phyloP scores from a whole-genome alignment of 1,140 invertebrate species.

The Euura lappo region DNA sequence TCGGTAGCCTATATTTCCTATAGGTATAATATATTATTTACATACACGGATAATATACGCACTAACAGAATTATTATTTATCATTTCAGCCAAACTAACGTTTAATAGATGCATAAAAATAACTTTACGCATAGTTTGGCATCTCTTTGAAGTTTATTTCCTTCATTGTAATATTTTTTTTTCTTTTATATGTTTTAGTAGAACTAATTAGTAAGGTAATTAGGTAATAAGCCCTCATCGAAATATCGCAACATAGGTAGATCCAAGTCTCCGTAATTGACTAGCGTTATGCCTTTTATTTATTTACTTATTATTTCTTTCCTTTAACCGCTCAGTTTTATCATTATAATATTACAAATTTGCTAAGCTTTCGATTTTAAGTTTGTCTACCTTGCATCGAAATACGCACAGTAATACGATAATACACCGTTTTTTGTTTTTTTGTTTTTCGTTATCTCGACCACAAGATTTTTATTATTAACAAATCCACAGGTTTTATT shows the following conservation, averaged over 20 bases:
- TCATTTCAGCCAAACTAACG: slow-evolving; percentile 27
- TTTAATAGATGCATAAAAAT: slow-evolving; percentile 36
- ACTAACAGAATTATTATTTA: slow-evolving; percentile 23
- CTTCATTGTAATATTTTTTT: slow-evolving; percentile 9
- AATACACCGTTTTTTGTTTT: too few relatives aligned
- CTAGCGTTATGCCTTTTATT: slow-evolving; percentile 41
- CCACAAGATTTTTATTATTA: too few relatives aligned
- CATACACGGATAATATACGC: slow-evolving; percentile 29
- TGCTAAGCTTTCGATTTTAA: background rate
- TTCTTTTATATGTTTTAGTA: background rate
- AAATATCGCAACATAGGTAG: slow-evolving; percentile 20
- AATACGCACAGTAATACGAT: too few relatives aligned
- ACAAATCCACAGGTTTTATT: too few relatives aligned
- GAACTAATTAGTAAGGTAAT: too few relatives aligned
- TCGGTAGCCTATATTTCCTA: slow-evolving; percentile 26
- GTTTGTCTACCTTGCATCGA: too few relatives aligned
- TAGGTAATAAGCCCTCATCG: background rate
- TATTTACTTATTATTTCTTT: background rate
- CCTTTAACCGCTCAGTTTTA: background rate
- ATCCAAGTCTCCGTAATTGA: slow-evolving; percentile 51
- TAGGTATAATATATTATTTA: slow-evolving; percentile 32
- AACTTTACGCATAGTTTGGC: slow-evolving; percentile 40
- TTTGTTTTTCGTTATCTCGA: too few relatives aligned
- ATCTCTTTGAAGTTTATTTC: slow-evolving; percentile 17
- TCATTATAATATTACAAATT: background rate